Conservation (phyloP, 92 coral and sea anemone species). For the Heliopora coerulea region DNA sequence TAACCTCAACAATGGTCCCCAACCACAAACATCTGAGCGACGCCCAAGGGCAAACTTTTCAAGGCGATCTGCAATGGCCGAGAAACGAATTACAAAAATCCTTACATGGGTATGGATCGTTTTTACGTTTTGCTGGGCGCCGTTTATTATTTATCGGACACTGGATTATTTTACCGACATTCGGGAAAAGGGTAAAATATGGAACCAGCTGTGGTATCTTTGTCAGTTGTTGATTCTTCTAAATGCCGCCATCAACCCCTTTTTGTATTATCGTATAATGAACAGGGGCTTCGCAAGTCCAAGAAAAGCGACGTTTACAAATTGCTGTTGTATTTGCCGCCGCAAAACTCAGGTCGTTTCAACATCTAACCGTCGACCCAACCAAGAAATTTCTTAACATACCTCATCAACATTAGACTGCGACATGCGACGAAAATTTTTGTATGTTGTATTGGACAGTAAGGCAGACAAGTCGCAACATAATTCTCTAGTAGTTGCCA, state of each 20-base stretch:
- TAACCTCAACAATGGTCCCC: neutral
- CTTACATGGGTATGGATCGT: slow-evolving; percentile 15
- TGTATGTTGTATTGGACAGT: no score
- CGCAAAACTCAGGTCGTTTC: no score
- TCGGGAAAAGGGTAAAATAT: neutral
- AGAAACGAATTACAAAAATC: slow-evolving; percentile 10
- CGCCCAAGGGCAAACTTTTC: neutral
- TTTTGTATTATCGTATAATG: slow-evolving; percentile 8
- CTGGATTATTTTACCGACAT: slow-evolving; percentile 4
- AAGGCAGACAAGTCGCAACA: no score
- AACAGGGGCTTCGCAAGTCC: neutral
- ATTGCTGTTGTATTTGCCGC: neutral
- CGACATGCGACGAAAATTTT: no score
- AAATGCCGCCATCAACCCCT: slow-evolving; percentile 23
- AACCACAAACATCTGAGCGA: neutral
- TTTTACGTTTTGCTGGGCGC: slow-evolving; percentile 23
- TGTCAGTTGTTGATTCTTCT: slow-evolving; percentile 4
- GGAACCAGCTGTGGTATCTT: slow-evolving; percentile 20
- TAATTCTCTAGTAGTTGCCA: no score
- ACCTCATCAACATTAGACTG: no score
- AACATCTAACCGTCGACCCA: no score
- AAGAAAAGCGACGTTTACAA: neutral
- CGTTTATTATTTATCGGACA: slow-evolving; percentile 18
- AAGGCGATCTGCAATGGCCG: neutral
- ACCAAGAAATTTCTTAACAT: no score